Base-by-base conservation (phyloP, 2,113 vertebrate species). In the Myrmecophaga tridactyla region DNA sequence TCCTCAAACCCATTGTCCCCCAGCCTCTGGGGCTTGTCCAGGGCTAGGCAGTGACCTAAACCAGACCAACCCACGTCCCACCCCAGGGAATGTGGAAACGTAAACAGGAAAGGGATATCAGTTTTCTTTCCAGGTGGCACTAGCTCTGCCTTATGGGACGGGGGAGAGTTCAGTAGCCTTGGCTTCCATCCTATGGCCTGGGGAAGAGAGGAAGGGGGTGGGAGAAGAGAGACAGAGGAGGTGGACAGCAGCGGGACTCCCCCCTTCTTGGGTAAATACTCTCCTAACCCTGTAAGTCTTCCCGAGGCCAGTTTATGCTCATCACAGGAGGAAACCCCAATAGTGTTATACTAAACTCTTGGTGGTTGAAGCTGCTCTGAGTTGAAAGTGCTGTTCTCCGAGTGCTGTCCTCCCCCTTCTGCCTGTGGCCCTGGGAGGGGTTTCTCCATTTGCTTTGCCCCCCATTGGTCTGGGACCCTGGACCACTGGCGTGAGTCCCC, bases 161-260 rank as follows among this genome's bases (percentile, higher is more conserved):
- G 14, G 7, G 20, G 20, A 0, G 7, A 4, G 17, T 23, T 11
- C 39, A 31, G 4, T 1, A 58, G 41, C 7, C 13, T 0, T 2
- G 1, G 4, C 46, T 67, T 60, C 60, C 1, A 4, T 29, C 7
- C 6, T 1, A 14, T 84, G 43, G 34, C 21, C 34, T 4, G 34
- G 56, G n/a, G 15, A 15, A 56, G 29, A 85, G 10, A 85, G 10
- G 53, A 29, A 39, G 6, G 13, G 51, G 60, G 27, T 14, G 34
- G 9, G 10, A n/a, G 15, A 0, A 6, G 14, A 39, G 23, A 48
- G 12, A 15, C 0, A 5, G 4, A 23, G 46, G 14, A 10, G 10
- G 11, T 1, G 3, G 18, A 4, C 3, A 36, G 72, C 39, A 29
- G 23, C 0, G 15, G 8, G 39, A 7, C 34, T 18, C 7, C 31